Evolutionary conservation across 64 coral and sea anemone species (phyloP), one percentile per base, ranked within the genome.

Genomic region (Hydrozoanthus tunicans): DNA sequence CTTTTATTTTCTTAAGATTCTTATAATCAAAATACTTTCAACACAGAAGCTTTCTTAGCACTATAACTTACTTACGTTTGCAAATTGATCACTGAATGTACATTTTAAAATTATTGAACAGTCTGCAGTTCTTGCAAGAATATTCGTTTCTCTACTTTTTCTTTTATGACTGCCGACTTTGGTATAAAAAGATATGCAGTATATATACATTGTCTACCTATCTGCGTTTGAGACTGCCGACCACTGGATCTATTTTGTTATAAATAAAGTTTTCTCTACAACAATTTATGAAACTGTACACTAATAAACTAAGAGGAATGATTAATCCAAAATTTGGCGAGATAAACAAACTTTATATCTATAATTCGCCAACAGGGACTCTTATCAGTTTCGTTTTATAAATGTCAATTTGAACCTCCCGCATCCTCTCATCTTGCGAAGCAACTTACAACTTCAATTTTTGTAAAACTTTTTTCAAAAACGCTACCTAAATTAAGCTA

Each of bases 191-290:
- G 17, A 57, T 68, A 70, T 69, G 3, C 58, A 60, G 51, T 59
- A 6, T 79, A 9, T 3, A 72, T 25, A 74, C 32, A 43, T 43
- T 43, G 32, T 43, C 32, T 43, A 43, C 32, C 32, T 43, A 43
- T 43, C 32, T 43, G 32, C 32, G 32, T 43, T 43, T 43, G 32
- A 43, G 32, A 43, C 32, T 43, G 2, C 32, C 32, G 65, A 68
- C 51, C 13, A 85, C 51, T 12, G 65, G 3, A 53, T 43, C 32
- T 43, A 43, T 43, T 43, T 43, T 72, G 56, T 43, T 75, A 88
- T 88, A 88, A 88, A 88, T 88, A 88, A 73, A 88, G 61, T 11
- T 70, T 71, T 85, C 70, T 88, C 69, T 88, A 86, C 69, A 74
- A 88, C 25, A 88, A 61, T 88, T 13, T 88, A 60, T 73, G 26